Percentiles rank a stretch among this genome's conserved stretches.
phyloP scores from a whole-genome alignment of 2,797 vertebrate species.

The Distichodus sexfasciatus region DNA sequence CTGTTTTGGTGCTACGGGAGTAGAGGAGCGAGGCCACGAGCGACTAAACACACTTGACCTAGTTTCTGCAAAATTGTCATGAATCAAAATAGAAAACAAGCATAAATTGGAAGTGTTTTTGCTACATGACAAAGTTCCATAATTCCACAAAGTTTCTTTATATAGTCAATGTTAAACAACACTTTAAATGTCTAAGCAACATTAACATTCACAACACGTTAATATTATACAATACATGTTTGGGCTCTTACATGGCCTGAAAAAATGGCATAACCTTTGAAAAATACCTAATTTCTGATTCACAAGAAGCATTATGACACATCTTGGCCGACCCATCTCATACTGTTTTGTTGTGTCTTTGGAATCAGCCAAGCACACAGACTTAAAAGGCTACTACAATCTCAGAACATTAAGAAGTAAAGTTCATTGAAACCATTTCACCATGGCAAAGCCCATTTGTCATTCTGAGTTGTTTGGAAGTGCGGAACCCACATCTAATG shows the following conservation, averaged over 20 bases:
- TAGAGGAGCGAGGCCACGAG: not conserved
- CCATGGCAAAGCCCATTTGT: constrained; percentile 63
- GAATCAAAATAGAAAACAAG: not conserved
- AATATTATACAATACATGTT: not conserved
- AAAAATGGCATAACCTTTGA: not conserved
- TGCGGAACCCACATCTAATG: constrained; percentile 59
- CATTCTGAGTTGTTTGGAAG: constrained; percentile 71
- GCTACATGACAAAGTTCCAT: not conserved
- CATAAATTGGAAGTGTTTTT: constrained; percentile 2
- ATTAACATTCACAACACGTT: too few species aligned
- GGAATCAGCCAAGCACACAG: not conserved
- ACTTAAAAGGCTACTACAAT: constrained; percentile 3
- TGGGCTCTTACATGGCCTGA: too few species aligned
- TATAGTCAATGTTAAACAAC: not conserved
- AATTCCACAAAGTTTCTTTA: not conserved
- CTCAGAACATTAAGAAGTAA: constrained; percentile 38
- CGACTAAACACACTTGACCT: constrained; percentile 24
- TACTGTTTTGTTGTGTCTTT: not conserved
- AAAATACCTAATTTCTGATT: not conserved
- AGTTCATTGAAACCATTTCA: constrained; percentile 47
- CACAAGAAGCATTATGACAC: not conserved
- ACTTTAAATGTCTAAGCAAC: not conserved
- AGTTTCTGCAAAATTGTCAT: constrained; percentile 13
- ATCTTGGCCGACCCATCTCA: not conserved
- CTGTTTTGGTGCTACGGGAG: not conserved